A percentile compares a stretch with the other conserved stretches of the same genome.
Evolutionary conservation across 2,888 invertebrate genomes (phyloP).

Genomic region (Ichneumoninae sp.): DNA sequence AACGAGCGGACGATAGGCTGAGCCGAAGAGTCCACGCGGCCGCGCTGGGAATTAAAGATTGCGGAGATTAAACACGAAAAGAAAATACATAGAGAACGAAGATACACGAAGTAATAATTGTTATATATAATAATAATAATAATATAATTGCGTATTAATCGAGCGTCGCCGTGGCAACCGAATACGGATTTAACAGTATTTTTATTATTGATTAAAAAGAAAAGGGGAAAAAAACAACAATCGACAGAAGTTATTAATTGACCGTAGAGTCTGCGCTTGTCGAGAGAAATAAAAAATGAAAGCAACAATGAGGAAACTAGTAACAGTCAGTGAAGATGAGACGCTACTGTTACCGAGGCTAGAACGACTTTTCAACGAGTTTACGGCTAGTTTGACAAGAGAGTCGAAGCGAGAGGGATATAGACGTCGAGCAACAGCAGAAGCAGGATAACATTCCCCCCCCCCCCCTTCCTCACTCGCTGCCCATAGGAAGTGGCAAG

Average conservation of each 20-base stretch:
- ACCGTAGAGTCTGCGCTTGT: background rate
- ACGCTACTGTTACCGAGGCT: conserved; percentile 34
- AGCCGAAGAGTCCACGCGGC: conserved; percentile 5
- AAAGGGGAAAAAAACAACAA: background rate
- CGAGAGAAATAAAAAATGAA: background rate
- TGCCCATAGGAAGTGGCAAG: conserved; percentile 25
- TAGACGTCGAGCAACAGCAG: conserved; percentile 19
- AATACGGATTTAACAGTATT: background rate
- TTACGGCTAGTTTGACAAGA: conserved; percentile 62
- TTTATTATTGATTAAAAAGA: background rate
- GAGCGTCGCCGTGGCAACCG: too few relatives aligned
- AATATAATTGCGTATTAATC: background rate
- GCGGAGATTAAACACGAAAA: background rate
- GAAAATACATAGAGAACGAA: background rate
- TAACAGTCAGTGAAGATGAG: conserved; percentile 51
- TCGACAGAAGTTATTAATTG: background rate
- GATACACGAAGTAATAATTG: conserved; percentile 13
- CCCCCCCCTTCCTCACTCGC: background rate
- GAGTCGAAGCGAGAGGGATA: conserved; percentile 30
- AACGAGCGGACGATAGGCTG: background rate
- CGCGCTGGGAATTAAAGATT: background rate
- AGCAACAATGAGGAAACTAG: conserved; percentile 10
- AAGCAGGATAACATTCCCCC: conserved; percentile 3
- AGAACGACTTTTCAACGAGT: conserved; percentile 59
- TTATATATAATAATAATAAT: conserved; percentile 8